Evolutionary conservation across 2,888 invertebrate species (phyloP).

Genomic region (Leptopterna dolabrata): DNA sequence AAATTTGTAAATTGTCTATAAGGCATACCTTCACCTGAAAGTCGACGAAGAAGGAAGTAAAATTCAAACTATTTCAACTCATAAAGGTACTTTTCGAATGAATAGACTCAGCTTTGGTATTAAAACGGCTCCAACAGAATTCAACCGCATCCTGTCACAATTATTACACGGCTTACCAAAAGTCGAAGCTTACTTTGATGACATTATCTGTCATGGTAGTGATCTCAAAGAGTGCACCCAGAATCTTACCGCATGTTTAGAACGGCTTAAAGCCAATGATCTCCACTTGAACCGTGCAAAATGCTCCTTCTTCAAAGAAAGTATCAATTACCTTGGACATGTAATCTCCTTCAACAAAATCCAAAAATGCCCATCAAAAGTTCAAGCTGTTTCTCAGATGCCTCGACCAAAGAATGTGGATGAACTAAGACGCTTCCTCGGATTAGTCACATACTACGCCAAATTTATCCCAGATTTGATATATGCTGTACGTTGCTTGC

Average conservation of each 20-base stretch:
- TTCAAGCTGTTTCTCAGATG: constrained; percentile 17
- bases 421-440: constrained; percentile 58
- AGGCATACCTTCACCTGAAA: constrained; percentile 34
- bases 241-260: constrained; percentile 9
- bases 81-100: constrained; percentile 31
- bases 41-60: constrained; percentile 32
- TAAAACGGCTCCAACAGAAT: constrained; percentile 59
- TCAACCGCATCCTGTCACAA: constrained; percentile 57
- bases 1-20: constrained; percentile 17
- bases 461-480: constrained; percentile 56
- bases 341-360: constrained; percentile 49
- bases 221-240: constrained; percentile 14
- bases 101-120: constrained; percentile 54
- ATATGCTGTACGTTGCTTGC: constrained; percentile 58
- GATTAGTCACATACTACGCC: constrained; percentile 60
- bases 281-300: constrained; percentile 57
- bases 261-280: constrained; percentile 31
- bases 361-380: constrained; percentile 51
- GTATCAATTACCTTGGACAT: constrained; percentile 43
- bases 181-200: constrained; percentile 42
- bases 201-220: constrained; percentile 48
- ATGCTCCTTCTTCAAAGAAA: constrained; percentile 49
- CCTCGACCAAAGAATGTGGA: constrained; percentile 43
- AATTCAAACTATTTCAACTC: constrained; percentile 36
- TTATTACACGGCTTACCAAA: constrained; percentile 54